These are phyloP conservation scores for Lanius ludovicianus DNA, from an alignment of 2,113 vertebrate species.

Conservation along the genomic window DNA sequence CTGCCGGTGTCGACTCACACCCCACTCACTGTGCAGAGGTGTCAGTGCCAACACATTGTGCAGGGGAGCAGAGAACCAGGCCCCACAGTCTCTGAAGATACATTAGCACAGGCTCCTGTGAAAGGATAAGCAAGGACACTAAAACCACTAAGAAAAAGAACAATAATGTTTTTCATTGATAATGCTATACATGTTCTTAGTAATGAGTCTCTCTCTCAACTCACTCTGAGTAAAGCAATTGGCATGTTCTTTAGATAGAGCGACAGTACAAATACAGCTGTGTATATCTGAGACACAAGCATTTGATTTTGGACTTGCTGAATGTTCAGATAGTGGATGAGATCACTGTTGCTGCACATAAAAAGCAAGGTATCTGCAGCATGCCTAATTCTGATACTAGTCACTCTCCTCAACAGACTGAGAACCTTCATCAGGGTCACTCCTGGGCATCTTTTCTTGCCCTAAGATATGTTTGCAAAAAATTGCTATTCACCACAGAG, in stretches of 20 bases:
- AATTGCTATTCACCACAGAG: constrained; percentile 16
- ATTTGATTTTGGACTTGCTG: constrained; percentile 67
- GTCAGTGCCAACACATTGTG: background rate
- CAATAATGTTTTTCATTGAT: constrained; percentile 65
- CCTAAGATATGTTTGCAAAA: background rate
- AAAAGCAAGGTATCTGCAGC: constrained; percentile 41
- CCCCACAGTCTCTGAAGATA: background rate
- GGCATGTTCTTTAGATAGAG: constrained; percentile 67
- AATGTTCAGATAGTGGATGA: constrained; percentile 65
- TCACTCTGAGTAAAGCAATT: constrained; percentile 64
- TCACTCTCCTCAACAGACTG: background rate
- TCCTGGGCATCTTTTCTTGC: background rate
- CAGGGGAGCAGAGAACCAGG: background rate
- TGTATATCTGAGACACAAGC: constrained; percentile 64
- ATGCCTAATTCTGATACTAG: background rate
- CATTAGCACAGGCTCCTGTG: background rate
- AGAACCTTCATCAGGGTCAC: constrained; percentile 4
- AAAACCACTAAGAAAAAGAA: constrained; percentile 52
- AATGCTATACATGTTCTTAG: constrained; percentile 67
- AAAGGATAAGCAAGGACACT: constrained; percentile 52
- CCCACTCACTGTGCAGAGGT: background rate
- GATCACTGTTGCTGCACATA: constrained; percentile 32
- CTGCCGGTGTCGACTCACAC: background rate
- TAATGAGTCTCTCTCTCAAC: constrained; percentile 61
- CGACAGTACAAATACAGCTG: constrained; percentile 70